A percentile compares a stretch with the other conserved stretches of the same genome.
These are phyloP conservation scores for Lycia hirtaria DNA, from an alignment of 2,888 invertebrate genomes.

Conservation along the genomic window DNA sequence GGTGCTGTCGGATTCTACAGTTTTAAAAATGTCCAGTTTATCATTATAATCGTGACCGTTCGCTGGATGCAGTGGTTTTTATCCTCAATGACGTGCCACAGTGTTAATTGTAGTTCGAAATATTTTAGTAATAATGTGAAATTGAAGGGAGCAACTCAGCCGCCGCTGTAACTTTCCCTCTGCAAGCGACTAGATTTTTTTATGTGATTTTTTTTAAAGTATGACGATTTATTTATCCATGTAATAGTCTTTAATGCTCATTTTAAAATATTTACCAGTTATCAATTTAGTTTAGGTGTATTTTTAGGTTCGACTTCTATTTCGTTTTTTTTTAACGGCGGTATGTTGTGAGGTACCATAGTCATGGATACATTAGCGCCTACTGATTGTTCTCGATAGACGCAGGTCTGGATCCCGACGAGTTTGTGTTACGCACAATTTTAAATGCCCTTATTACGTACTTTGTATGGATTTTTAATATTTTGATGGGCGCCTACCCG, in stretches of 20 bases:
- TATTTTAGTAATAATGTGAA: constrained; percentile 65
- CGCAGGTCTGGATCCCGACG: constrained; percentile 19
- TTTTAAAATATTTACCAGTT: constrained; percentile 82
- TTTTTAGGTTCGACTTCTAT: constrained; percentile 71
- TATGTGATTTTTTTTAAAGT: constrained; percentile 76
- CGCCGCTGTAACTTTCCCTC: constrained; percentile 50
- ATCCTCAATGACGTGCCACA: constrained; percentile 81
- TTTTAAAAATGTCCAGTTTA: too few relatives aligned
- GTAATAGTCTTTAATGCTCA: constrained; percentile 81
- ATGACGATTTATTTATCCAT: constrained; percentile 79
- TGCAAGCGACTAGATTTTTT: constrained; percentile 52
- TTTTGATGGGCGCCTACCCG: too few relatives aligned
- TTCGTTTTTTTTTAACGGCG: constrained; percentile 45
- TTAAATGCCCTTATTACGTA: constrained; percentile 48
- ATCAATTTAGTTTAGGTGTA: constrained; percentile 74
- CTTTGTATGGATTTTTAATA: constrained; percentile 37
- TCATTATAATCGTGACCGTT: constrained; percentile 58
- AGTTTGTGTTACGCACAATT: constrained; percentile 75
- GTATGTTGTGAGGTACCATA: constrained; percentile 65
- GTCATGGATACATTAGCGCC: constrained; percentile 58
- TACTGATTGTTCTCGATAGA: constrained; percentile 53
- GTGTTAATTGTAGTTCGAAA: constrained; percentile 75
- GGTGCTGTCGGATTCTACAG: too few relatives aligned
- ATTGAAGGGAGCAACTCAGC: constrained; percentile 67
- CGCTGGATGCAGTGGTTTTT: constrained; percentile 60